Base-by-base conservation (phyloP, 2,113 vertebrate genomes). In the Capreolus pygargus region DNA sequence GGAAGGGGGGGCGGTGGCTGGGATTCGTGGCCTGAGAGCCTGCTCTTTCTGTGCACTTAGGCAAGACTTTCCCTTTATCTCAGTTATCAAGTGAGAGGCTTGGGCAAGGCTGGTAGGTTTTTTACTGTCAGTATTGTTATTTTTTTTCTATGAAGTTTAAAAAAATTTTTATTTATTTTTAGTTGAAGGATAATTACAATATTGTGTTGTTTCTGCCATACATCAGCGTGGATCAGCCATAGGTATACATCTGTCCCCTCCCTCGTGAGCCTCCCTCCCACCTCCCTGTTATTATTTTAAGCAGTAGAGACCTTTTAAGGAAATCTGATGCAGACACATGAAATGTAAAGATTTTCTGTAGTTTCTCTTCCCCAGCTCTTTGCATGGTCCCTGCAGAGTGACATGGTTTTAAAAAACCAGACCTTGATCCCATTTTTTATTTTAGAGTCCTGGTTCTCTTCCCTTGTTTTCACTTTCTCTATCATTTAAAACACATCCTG, bases 1-100 rank as follows among this genome's bases (percentile, higher is more conserved):
- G 58, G 39, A 9, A 14, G 19, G 39, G 61, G 6, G 6, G 1
- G 6, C 0, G 0, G 55, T 13, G 21, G 1, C 21, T 60, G 27
- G 82, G 45, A 50, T 86, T 45, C 3, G 19, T 30, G 58, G 9
- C 58, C 27, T 16, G 7, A 25, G 1, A 2, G 5, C 7, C 16
- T 57, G 47, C 8, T 28, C n/a, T 23, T 15, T 3, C 8, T 50
- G 0, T 39, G 19, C 3, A 25, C 47, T 82, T 25, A 27, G 64
- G 28, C 55, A 36, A 17, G 84, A 36, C 50, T 33, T 64, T 76
- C 47, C 86, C 39, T 88, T 82, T 58, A 33, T 70, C 36, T 67
- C 58, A 33, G 74, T 86, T 61, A 27, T 1, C 60, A 57, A 39
- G 25, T 15, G 15, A 47, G 47, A 57, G 2, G 19, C 23, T 36